Conservation (phyloP, 2,888 invertebrate species). For the Drosophila neonasuta region DNA sequence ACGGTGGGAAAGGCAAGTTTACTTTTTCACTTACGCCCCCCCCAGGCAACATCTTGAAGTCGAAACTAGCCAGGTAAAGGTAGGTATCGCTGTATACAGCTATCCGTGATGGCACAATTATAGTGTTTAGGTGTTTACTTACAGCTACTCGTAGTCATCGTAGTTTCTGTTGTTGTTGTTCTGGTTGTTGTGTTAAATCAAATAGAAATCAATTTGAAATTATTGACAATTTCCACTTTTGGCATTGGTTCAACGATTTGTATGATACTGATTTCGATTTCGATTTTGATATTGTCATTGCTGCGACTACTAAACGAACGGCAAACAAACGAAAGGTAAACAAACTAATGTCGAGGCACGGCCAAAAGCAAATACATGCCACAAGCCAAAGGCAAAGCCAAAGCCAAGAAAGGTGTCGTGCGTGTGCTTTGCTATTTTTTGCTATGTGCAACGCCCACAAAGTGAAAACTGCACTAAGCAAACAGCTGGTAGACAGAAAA, state of each 20-base stretch:
- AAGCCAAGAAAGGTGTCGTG: background rate
- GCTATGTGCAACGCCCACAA: constrained; percentile 41
- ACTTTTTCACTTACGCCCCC: constrained; percentile 55
- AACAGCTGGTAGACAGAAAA: constrained; percentile 42
- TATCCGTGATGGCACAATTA: constrained; percentile 49
- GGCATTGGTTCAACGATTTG: constrained; percentile 73
- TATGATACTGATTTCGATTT: constrained; percentile 58
- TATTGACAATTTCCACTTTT: constrained; percentile 80
- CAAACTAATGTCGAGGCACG: constrained; percentile 55
- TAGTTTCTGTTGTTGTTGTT: constrained; percentile 15
- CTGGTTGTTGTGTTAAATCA: constrained; percentile 71
- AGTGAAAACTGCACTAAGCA: constrained; percentile 62
- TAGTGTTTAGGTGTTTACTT: constrained; percentile 42
- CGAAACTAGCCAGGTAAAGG: constrained; percentile 25
- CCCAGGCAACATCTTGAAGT: constrained; percentile 13
- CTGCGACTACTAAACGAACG: constrained; percentile 62
- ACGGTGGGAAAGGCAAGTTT: constrained; percentile 31
- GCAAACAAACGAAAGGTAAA: constrained; percentile 63
- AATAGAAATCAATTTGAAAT: constrained; percentile 81
- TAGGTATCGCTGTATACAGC: constrained; percentile 7
- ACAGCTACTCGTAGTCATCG: constrained; percentile 10
- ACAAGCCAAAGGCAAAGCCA: constrained; percentile 19
- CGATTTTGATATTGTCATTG: constrained; percentile 63
- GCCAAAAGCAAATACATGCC: constrained; percentile 63
- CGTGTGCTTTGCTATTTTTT: constrained; percentile 30